Evolutionary conservation across 1,140 invertebrate species (phyloP), one percentile per base, ranked within the genome.

Genomic region (Maconellicoccus hirsutus): DNA sequence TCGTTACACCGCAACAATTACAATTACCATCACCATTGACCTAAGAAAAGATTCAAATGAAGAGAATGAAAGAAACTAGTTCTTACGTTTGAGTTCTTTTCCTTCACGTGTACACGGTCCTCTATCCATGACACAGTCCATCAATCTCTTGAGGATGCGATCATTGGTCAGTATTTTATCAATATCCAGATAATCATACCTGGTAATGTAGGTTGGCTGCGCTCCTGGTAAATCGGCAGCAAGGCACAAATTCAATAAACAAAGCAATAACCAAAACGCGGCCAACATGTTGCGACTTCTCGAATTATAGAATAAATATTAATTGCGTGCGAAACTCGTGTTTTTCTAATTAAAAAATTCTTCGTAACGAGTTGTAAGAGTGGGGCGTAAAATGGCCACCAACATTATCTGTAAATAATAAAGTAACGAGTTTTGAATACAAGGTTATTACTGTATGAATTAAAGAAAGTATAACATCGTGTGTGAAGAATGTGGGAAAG

Each of bases 141-240:
- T 78, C 73, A 84, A 84, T 72, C 78, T 81, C 70, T 78, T 80
- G 10, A 84, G 72, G 22, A 85, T 77, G 70, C 84, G 76, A 7
- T 83, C 79, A 74, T 79, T 85, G 14, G 74, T 77, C 59, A 85
- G 77, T 19, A 85, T 79, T 26, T 75, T 29, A 38, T 84, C 80
- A 19, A 85, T 77, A 74, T 85, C 80, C 33, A 85, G 73, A 73
- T 81, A 79, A 75, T 85, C 84, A 74, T 83, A 84, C 74, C 82
- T 82, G 4, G 81, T 83, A 0, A 82, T 80, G 73, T 84, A 84
- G 16, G 74, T 25, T 0, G 72, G 39, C 22, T 23, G 61, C 1
- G 61, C 21, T 4, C 8, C 10, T 25, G 61, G 61, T 16, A 23
- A 23, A 25, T 66, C 25, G 22, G 61, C 61, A 16, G 10, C 61